Evolutionary conservation across 2,113 vertebrate genomes (phyloP).

Genomic region (Epinephelus moara): DNA sequence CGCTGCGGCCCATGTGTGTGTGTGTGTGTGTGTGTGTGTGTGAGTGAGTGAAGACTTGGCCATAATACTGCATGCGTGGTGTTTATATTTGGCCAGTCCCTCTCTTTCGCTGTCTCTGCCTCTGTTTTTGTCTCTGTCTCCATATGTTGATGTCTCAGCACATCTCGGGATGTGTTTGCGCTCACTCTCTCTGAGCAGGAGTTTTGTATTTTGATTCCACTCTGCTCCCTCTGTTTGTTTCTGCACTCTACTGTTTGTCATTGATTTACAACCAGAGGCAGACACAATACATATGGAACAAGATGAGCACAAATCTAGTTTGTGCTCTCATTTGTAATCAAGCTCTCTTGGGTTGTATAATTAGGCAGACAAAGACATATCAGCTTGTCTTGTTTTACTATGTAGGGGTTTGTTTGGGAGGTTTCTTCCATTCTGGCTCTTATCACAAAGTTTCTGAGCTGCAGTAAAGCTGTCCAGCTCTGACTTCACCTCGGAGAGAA

Average conservation of each 20-base stretch:
- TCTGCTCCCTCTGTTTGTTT: slow-evolving; percentile 47
- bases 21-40: slow-evolving; percentile 24
- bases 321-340: slow-evolving; percentile 40
- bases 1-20: background rate
- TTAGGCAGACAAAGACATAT: slow-evolving; percentile 16
- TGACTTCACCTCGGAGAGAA: slow-evolving; percentile 61
- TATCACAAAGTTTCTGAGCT: slow-evolving; percentile 60
- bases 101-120: slow-evolving; percentile 37
- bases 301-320: slow-evolving; percentile 31
- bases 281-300: slow-evolving; percentile 22
- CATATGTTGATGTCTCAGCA: slow-evolving; percentile 66
- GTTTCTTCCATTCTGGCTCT: slow-evolving; percentile 44
- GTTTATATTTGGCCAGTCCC: slow-evolving; percentile 54
- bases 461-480: slow-evolving; percentile 55
- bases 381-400: slow-evolving; percentile 19
- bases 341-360: slow-evolving; percentile 10
- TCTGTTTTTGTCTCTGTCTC: slow-evolving; percentile 55
- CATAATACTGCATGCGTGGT: slow-evolving; percentile 60
- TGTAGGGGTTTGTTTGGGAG: slow-evolving; percentile 46
- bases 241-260: slow-evolving; percentile 32
- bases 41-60: slow-evolving; percentile 53
- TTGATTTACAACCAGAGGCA: slow-evolving; percentile 62
- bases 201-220: slow-evolving; percentile 48
- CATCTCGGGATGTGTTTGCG: slow-evolving; percentile 19
- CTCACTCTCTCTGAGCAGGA: slow-evolving; percentile 15